Conservation (phyloP, 2,797 vertebrate species). For the Pseudotriccus pelzelni region DNA sequence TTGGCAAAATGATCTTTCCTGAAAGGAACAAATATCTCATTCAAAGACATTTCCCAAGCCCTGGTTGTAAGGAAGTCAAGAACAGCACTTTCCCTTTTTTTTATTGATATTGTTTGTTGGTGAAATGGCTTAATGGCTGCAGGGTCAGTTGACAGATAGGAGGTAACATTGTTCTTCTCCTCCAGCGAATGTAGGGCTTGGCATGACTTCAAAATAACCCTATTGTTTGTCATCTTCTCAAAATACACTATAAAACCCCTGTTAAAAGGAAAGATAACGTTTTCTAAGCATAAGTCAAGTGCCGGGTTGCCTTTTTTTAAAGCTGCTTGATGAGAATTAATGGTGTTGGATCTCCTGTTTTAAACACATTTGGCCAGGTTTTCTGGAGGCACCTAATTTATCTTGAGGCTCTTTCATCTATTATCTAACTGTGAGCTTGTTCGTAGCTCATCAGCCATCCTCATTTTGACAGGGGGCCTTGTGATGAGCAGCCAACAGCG, state of each 20-base stretch:
- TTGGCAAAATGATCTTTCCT: neutral
- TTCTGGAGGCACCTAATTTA: slow-evolving; percentile 79
- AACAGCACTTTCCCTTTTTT: slow-evolving; percentile 42
- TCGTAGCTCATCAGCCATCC: slow-evolving; percentile 75
- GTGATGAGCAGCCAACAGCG: slow-evolving; percentile 71
- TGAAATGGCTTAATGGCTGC: slow-evolving; percentile 52
- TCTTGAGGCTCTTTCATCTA: slow-evolving; percentile 80
- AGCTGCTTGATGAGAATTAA: slow-evolving; percentile 77
- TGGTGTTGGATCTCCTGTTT: slow-evolving; percentile 73
- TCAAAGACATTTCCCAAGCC: neutral
- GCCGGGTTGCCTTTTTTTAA: slow-evolving; percentile 69
- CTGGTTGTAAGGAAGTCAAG: neutral
- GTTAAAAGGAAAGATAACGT: slow-evolving; percentile 73
- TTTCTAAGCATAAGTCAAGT: slow-evolving; percentile 73
- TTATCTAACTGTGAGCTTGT: slow-evolving; percentile 76
- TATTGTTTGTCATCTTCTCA: slow-evolving; percentile 71
- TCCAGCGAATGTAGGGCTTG: slow-evolving; percentile 34
- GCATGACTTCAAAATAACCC: slow-evolving; percentile 66
- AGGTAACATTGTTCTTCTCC: slow-evolving; percentile 26
- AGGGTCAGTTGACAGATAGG: slow-evolving; percentile 38
- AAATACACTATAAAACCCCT: slow-evolving; percentile 55
- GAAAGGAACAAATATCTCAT: slow-evolving; percentile 2
- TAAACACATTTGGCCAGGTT: slow-evolving; percentile 75
- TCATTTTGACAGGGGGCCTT: slow-evolving; percentile 73
- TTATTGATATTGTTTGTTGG: slow-evolving; percentile 57